These are phyloP conservation scores for Diorhabda carinulata DNA, from an alignment of 1,140 invertebrate genomes.

Conservation along the genomic window DNA sequence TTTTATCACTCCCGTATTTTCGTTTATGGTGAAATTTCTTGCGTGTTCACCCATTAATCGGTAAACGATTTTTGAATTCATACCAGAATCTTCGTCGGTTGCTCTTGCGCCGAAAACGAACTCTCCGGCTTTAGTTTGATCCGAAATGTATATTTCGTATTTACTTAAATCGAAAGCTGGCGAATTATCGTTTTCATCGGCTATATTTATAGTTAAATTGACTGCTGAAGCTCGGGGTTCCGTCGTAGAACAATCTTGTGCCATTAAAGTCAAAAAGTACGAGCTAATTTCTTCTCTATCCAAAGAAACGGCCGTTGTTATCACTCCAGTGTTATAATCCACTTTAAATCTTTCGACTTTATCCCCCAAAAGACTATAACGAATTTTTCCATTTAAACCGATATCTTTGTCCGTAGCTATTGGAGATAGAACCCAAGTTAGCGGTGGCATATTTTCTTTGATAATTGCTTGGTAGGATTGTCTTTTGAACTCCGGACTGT, in stretches of 20 bases:
- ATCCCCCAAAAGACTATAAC: constrained; percentile 77
- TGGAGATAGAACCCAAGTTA: constrained; percentile 68
- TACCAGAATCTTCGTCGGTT: constrained; percentile 71
- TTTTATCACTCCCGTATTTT: constrained; percentile 78
- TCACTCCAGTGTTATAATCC: constrained; percentile 68
- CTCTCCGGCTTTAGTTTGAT: constrained; percentile 66
- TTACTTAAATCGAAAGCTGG: constrained; percentile 69
- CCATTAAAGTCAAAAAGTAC: constrained; percentile 79
- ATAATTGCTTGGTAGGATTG: constrained; percentile 73
- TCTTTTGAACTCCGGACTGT: constrained; percentile 78
- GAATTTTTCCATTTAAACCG: constrained; percentile 79
- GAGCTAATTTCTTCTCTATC: constrained; percentile 74
- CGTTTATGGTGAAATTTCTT: constrained; percentile 71
- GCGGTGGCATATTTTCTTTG: constrained; percentile 70
- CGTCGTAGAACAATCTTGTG: constrained; percentile 80
- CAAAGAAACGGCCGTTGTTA: constrained; percentile 65
- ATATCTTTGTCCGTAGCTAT: constrained; percentile 75
- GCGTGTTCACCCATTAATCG: constrained; percentile 72
- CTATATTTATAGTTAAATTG: constrained; percentile 73
- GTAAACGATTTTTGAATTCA: constrained; percentile 77
- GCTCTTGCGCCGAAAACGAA: constrained; percentile 88
- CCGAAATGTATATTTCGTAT: constrained; percentile 76
- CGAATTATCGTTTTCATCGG: constrained; percentile 84
- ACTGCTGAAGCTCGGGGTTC: constrained; percentile 73
- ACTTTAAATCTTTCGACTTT: constrained; percentile 70